These are phyloP conservation scores for Amphipyra berbera DNA, from an alignment of 2,888 invertebrate genomes.

Conservation along the genomic window DNA sequence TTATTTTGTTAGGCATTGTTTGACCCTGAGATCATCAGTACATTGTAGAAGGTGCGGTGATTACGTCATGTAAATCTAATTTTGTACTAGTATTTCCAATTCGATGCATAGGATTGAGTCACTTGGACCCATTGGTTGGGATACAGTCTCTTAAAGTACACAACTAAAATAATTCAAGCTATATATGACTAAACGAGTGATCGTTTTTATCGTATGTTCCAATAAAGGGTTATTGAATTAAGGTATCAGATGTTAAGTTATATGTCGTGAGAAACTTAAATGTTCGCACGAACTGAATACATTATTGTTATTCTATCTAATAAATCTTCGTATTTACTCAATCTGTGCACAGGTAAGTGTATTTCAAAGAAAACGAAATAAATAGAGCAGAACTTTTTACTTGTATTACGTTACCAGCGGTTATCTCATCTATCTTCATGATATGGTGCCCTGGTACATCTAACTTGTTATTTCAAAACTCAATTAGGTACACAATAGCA, in stretches of 20 bases:
- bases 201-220: slow-evolving; percentile 21
- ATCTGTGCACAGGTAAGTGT: slow-evolving; percentile 4
- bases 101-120: slow-evolving; percentile 35
- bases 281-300: slow-evolving; percentile 28
- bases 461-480: slow-evolving; percentile 51
- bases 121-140: slow-evolving; percentile 12
- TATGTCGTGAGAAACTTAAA: slow-evolving; percentile 38
- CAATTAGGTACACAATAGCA: slow-evolving; percentile 51
- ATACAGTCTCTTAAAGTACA: slow-evolving; percentile 16
- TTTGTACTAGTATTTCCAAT: slow-evolving; percentile 31
- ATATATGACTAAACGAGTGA: slow-evolving; percentile 12
- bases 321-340: slow-evolving; percentile 28
- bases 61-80: slow-evolving; percentile 49
- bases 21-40: slow-evolving; percentile 50
- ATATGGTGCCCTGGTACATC: slow-evolving; percentile 26
- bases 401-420: slow-evolving; percentile 11
- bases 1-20: slow-evolving; percentile 31
- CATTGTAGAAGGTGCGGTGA: slow-evolving; percentile 33
- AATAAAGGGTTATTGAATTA: slow-evolving; percentile 38
- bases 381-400: slow-evolving; percentile 32
- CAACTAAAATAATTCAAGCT: slow-evolving; percentile 19
- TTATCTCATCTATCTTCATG: slow-evolving; percentile 27
- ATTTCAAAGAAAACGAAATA: slow-evolving; percentile 20
- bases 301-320: slow-evolving; percentile 20
- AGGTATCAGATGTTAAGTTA: slow-evolving; percentile 11